These are phyloP conservation scores for Nyctereutes procyonoides DNA, from an alignment of 2,113 vertebrate genomes.

Conservation along the genomic window DNA sequence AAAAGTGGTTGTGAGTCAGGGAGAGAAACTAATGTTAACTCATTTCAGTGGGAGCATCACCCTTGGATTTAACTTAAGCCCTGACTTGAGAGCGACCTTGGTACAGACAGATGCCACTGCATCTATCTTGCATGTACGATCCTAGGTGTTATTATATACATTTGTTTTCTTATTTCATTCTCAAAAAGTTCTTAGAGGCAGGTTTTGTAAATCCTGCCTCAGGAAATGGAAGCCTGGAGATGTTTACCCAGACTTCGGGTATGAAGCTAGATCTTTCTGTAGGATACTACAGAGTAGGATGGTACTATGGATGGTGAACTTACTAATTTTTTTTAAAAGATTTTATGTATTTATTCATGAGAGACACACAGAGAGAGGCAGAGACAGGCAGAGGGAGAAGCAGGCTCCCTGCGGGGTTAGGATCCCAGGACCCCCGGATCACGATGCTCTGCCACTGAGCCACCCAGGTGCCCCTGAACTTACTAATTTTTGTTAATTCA, in stretches of 20 bases:
- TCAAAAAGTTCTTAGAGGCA: not conserved
- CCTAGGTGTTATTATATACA: no score
- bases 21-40: not conserved
- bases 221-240: not conserved
- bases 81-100: not conserved
- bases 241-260: not conserved
- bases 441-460: no score
- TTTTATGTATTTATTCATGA: no score
- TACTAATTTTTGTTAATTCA: conserved; percentile 3
- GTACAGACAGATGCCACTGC: not conserved
- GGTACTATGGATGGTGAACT: not conserved
- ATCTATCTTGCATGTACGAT: not conserved
- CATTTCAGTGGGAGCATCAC: not conserved
- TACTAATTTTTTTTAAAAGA: not conserved
- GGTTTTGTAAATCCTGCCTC: not conserved
- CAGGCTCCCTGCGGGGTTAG: no score
- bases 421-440: no score
- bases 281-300: not conserved
- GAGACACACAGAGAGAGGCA: no score
- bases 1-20: not conserved
- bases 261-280: not conserved
- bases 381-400: no score
- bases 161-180: not conserved
- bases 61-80: not conserved
- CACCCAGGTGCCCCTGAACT: not conserved